Base-by-base conservation (phyloP, 1,140 invertebrate genomes). In the Ips typographus region DNA sequence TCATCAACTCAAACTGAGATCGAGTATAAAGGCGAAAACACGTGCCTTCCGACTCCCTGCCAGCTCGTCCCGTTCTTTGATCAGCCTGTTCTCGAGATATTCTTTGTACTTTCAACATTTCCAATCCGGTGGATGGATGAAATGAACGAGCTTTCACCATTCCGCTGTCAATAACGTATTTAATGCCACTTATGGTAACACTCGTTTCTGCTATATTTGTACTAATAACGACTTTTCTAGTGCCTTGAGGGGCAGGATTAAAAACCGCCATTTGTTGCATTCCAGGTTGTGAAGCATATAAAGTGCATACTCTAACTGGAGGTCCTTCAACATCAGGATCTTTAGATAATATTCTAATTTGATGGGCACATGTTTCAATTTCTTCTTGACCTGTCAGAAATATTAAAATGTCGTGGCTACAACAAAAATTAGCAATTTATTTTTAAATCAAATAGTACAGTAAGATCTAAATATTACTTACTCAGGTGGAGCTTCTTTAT, bases 301-400 rank as follows among this genome's bases (percentile, higher is more conserved):
- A 81, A 0, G 93, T 89, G 78, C 88, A 91, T 2, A 94, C 89
- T 75, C 86, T 85, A 57, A 97, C 74, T 6, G 81, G 77, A 1
- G 84, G 84, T 68, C 82, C 82, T 71, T 84, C 81, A 1, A 82
- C 81, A 3, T 85, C 80, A 64, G 86, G 76, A 77, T 85, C 89
- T 80, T 90, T 92, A 3, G 87, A 85, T 65, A 94, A 86, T 75
- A 91, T 85, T 73, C 87, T 85, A 1, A 95, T 91, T 77, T 89
- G 90, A 65, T 86, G 82, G 47, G 89, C 91, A 65, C 94, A 87
- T 2, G 90, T 86, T 83, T 99, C 96, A 74, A 99, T 99, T 87
- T 99, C 98, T 81, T 99, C 97, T 84, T 98, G 95, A 2, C 98
- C 98, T 69, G 97, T 99, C 55, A 99, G 83, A 84, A 99, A 99